phyloP scores from a whole-genome alignment of 2,888 invertebrate genomes.

The Microplitis manilae region DNA sequence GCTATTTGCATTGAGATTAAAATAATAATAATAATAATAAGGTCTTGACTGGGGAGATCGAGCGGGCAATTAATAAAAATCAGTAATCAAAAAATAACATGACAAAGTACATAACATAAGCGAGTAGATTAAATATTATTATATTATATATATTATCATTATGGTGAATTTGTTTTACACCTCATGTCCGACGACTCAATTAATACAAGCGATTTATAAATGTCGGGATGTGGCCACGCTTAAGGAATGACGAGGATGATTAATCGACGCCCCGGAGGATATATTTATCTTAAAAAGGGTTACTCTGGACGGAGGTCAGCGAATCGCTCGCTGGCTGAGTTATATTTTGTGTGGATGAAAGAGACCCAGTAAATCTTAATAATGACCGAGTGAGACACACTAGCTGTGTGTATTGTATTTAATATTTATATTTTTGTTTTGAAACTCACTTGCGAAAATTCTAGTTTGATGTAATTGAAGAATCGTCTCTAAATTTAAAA shows the following conservation, averaged over 20 bases:
- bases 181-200: constrained; percentile 41
- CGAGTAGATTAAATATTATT: constrained; percentile 1
- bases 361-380: constrained; percentile 41
- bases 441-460: no score
- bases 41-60: no score
- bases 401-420: constrained; percentile 10
- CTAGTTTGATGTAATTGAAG: no score
- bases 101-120: constrained; percentile 6
- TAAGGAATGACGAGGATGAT: constrained; percentile 42
- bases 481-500: no score
- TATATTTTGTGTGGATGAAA: background rate
- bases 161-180: constrained; percentile 43
- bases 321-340: background rate
- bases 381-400: constrained; percentile 6
- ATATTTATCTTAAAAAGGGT: constrained; percentile 24
- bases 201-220: constrained; percentile 42
- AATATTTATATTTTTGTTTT: no score
- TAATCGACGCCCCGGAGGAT: constrained; percentile 32
- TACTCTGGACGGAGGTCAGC: background rate
- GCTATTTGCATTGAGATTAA: background rate
- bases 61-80: background rate
- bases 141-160: constrained; percentile 12
- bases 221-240: constrained; percentile 31
- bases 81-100: constrained; percentile 3
- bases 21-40: no score